Evolutionary conservation across 1,140 invertebrate genomes (phyloP).

Genomic region (Drosophila cardini): DNA sequence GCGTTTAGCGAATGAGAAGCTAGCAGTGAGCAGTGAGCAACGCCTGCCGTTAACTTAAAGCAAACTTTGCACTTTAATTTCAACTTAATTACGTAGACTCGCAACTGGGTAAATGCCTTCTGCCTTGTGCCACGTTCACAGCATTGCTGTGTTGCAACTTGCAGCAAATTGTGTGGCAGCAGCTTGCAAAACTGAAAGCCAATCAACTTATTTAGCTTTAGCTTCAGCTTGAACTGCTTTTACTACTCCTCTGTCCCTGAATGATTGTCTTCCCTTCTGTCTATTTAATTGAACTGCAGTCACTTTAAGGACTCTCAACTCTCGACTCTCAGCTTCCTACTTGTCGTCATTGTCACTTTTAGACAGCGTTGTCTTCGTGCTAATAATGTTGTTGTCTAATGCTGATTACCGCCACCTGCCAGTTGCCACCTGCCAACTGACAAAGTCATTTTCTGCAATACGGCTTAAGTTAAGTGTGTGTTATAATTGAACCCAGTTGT

Average conservation of each 20-base stretch:
- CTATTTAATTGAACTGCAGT: slow-evolving; percentile 71
- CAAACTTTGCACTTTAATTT: slow-evolving; percentile 80
- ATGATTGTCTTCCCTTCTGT: slow-evolving; percentile 21
- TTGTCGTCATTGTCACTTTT: slow-evolving; percentile 54
- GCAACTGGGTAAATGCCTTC: slow-evolving; percentile 30
- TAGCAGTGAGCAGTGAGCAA: background rate
- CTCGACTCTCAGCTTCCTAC: slow-evolving; percentile 9
- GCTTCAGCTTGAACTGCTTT: slow-evolving; percentile 1
- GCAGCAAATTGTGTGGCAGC: slow-evolving; percentile 12
- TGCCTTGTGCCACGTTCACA: background rate
- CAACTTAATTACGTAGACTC: slow-evolving; percentile 68
- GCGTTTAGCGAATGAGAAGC: slow-evolving; percentile 49
- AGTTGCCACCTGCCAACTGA: background rate
- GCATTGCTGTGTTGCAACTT: slow-evolving; percentile 5
- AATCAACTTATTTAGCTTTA: slow-evolving; percentile 64
- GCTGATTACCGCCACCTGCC: slow-evolving; percentile 19
- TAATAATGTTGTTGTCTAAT: slow-evolving; percentile 60
- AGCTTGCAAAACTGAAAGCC: slow-evolving; percentile 64
- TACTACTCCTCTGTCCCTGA: background rate
- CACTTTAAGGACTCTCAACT: slow-evolving; percentile 64
- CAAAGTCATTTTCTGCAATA: background rate
- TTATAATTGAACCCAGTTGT: background rate
- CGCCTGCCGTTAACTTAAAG: slow-evolving; percentile 64
- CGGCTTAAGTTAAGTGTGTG: slow-evolving; percentile 1
- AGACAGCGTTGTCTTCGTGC: slow-evolving; percentile 28